Evolutionary conservation across 2,797 vertebrate species (phyloP), one percentile per base, ranked within the genome.

Genomic region (Pelochelys cantorii): DNA sequence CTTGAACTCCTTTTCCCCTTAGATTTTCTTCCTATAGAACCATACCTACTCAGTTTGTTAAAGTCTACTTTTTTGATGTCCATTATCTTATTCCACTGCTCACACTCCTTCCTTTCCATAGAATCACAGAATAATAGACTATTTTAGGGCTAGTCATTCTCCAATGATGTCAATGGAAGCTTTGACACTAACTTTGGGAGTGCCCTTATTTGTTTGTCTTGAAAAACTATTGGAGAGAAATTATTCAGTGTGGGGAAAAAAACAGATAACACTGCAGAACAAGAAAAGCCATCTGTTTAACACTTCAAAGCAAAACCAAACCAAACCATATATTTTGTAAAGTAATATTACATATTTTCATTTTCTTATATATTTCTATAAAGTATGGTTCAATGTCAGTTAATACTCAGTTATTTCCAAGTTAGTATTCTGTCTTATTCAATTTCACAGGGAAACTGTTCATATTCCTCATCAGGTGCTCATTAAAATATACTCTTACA

Each of bases 331-430:
- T 77, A 86, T 85, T 85, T 52, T 48, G 42, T 80, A 87, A 78
- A 92, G 84, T 42, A 79, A 55, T 74, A 84, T 4, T 31, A 37
- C 68, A 75, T 84, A 88, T 31, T 31, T 81, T 23, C 74, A 88
- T 84, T 93, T 95, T 81, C 5, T 74, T 74, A 60, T 81, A 0
- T 60, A 37, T 85, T 88, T 2, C 27, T 78, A 65, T 60, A 78
- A 89, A 84, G 5, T n/a, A 82, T 42, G 14, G 57, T 29, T 29
- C 2, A 85, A 85, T 48, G 68, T 2, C 34, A 2, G 1, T 56
- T 15, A 79, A 59, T 84, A 59, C 74, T 34, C 3, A 59, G 54
- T 5, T 5, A 87, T 80, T 95, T 60, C 31, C 48, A 83, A 22
- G 48, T 25, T 78, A 55, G 42, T 83, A n/a, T 54, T 54, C 71